These are phyloP conservation scores for Luperina nickerlii DNA, from an alignment of 2,888 invertebrate genomes.

Conservation along the genomic window DNA sequence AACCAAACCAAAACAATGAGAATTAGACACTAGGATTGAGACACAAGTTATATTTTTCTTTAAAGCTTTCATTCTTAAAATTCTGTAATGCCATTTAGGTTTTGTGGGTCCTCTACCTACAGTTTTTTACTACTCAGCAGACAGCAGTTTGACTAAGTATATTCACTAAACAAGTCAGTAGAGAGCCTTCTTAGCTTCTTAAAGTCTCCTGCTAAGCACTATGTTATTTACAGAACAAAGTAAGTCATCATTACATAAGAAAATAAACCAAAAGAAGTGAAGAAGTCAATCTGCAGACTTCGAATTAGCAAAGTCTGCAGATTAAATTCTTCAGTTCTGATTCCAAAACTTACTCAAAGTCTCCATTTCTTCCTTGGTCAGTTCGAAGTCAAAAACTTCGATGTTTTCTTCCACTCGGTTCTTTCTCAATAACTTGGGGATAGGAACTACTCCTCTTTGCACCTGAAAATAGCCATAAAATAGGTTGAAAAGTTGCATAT, in stretches of 20 bases:
- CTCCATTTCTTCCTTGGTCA: constrained; percentile 88
- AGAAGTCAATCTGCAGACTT: background rate
- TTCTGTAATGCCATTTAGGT: background rate
- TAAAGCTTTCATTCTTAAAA: background rate
- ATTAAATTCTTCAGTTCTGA: background rate
- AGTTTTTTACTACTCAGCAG: background rate
- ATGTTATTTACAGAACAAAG: background rate
- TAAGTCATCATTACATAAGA: background rate
- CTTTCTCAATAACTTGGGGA: constrained; percentile 91
- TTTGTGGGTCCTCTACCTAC: background rate
- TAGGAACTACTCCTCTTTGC: constrained; percentile 90
- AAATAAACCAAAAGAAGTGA: background rate
- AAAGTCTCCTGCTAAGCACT: background rate
- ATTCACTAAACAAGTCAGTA: background rate
- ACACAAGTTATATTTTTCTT: background rate
- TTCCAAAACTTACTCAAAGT: constrained; percentile 53
- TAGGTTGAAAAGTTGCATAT: background rate
- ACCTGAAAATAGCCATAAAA: constrained; percentile 75
- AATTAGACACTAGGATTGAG: background rate
- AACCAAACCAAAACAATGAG: background rate
- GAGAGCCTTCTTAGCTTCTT: background rate
- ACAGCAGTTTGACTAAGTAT: background rate
- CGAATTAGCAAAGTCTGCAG: background rate
- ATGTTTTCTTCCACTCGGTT: constrained; percentile 90
- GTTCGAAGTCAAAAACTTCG: constrained; percentile 90